Conservation (phyloP, 2,797 vertebrate genomes). For the Erpetoichthys calabaricus region DNA sequence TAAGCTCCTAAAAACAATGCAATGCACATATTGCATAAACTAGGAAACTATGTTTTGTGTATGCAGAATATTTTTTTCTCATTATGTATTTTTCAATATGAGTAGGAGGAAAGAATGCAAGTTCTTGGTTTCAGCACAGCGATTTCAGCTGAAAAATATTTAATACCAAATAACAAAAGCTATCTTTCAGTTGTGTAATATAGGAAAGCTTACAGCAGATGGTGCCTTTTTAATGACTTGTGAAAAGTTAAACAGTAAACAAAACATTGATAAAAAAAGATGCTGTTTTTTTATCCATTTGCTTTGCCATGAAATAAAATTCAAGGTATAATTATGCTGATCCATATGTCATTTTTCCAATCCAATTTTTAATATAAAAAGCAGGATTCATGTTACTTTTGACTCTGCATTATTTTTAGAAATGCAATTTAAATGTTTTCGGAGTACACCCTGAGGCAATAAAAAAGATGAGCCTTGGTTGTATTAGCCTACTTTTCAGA, state of each 20-base stretch:
- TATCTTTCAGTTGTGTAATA: neutral
- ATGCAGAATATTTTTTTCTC: too few relatives aligned
- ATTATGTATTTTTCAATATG: too few relatives aligned
- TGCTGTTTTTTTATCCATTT: neutral
- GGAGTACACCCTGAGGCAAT: conserved; percentile 67
- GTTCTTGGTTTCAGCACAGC: too few relatives aligned
- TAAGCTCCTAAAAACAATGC: too few relatives aligned
- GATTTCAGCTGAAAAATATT: too few relatives aligned
- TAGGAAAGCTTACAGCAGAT: neutral
- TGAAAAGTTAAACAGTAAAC: neutral
- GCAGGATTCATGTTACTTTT: neutral
- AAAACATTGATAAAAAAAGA: neutral
- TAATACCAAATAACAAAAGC: too few relatives aligned
- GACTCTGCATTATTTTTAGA: neutral
- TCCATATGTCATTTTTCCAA: neutral
- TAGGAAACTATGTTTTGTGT: too few relatives aligned
- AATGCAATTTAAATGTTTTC: conserved; percentile 68
- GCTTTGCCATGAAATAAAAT: conserved; percentile 1
- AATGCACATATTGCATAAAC: too few relatives aligned
- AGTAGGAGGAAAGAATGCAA: too few relatives aligned
- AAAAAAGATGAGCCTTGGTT: conserved; percentile 25
- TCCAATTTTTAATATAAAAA: neutral
- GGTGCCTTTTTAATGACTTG: neutral
- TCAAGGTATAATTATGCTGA: conserved; percentile 1
- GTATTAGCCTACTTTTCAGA: neutral